Conservation (phyloP, 2,113 vertebrate genomes). For the Perca fluviatilis region DNA sequence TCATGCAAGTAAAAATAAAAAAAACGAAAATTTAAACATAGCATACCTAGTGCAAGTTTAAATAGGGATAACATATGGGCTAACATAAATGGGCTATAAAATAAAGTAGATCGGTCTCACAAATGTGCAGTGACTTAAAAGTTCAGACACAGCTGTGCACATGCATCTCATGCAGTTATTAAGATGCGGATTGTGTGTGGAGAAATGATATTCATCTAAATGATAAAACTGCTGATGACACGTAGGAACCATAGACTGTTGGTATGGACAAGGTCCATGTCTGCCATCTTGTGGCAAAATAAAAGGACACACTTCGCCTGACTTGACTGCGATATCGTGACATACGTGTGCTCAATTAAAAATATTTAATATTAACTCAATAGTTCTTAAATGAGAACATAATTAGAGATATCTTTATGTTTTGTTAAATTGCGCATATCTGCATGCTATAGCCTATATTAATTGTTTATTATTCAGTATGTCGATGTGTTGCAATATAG, state of each 20-base stretch:
- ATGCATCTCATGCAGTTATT: neutral
- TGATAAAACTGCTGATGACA: neutral
- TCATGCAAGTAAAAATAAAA: neutral
- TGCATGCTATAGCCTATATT: no score
- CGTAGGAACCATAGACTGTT: no score
- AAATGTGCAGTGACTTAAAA: neutral
- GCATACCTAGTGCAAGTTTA: neutral
- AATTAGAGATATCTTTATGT: no score
- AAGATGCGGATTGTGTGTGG: neutral
- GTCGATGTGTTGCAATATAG: no score
- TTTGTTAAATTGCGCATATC: no score
- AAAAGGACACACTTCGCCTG: neutral
- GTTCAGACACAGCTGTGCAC: neutral
- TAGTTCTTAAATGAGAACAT: no score
- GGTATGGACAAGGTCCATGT: neutral
- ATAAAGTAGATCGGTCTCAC: neutral
- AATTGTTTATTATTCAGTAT: no score
- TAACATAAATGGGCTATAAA: neutral
- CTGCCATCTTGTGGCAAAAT: constrained; percentile 66
- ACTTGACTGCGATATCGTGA: neutral
- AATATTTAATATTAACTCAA: neutral
- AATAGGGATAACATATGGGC: neutral
- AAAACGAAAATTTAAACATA: neutral
- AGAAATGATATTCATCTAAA: neutral
- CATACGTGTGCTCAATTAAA: no score